Evolutionary conservation across 23 tunicate genomes (phyloP).

Genomic region (Ascidia mentula): DNA sequence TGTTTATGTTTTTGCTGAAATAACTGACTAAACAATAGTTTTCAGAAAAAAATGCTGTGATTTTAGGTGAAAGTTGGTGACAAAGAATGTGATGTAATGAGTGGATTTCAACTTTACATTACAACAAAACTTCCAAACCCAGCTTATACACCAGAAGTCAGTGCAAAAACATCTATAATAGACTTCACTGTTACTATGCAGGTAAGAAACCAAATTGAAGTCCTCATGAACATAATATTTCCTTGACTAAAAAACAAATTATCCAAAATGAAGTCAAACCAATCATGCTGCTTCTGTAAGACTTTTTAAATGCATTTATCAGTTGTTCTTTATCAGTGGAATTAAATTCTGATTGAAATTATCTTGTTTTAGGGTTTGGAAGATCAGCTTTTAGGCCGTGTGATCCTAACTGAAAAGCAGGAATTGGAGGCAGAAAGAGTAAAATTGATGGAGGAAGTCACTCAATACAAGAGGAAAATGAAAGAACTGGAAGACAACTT

Average conservation of each 20-base stretch:
- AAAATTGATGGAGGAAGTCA: conserved; percentile 95
- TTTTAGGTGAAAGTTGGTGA: conserved; percentile 96
- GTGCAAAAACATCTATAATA: conserved; percentile 96
- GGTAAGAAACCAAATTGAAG: no score
- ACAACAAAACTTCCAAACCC: conserved; percentile 99
- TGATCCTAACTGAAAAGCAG: conserved; percentile 91
- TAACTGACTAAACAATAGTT: neutral
- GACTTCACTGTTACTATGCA: conserved; percentile 99
- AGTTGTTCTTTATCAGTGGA: no score
- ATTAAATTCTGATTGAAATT: no score
- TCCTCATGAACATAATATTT: no score
- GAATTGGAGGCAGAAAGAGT: conserved; percentile 94
- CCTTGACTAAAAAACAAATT: no score
- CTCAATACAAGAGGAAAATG: conserved; percentile 89
- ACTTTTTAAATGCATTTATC: no score
- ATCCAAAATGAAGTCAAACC: no score
- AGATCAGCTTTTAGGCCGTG: conserved; percentile 95
- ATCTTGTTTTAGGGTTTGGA: conserved; percentile 92
- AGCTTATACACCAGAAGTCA: conserved; percentile 94
- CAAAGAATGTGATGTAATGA: conserved; percentile 95
- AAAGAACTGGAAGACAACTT: conserved; percentile 93
- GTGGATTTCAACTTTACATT: conserved; percentile 92
- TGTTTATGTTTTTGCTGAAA: neutral
- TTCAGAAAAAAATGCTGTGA: no score
- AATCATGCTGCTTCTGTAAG: no score